Conservation (phyloP, 1,140 invertebrate genomes). For the Proctacanthus coquilletti region DNA sequence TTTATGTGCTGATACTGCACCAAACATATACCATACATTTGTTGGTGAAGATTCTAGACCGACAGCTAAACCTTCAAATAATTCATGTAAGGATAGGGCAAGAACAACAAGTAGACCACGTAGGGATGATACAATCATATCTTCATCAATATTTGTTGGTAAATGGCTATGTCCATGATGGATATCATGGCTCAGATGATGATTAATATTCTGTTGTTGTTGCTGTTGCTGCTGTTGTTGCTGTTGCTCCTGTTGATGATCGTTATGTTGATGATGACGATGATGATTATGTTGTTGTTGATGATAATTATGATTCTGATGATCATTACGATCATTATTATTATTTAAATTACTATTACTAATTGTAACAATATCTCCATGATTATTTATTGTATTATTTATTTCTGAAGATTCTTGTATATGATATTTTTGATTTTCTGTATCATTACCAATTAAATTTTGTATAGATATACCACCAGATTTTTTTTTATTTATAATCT, state of each 20-base stretch:
- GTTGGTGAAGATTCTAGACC: constrained; percentile 54
- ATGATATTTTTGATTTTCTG: background rate
- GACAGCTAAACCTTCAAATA: constrained; percentile 83
- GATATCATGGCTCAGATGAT: constrained; percentile 25
- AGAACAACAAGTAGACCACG: constrained; percentile 64
- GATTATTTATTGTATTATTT: too few relatives aligned
- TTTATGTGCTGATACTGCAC: constrained; percentile 76
- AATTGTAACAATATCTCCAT: too few relatives aligned
- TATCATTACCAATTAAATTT: background rate
- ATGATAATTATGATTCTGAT: constrained; percentile 2
- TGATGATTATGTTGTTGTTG: constrained; percentile 6
- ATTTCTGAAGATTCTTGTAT: too few relatives aligned
- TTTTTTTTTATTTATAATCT: background rate
- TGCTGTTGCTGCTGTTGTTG: background rate
- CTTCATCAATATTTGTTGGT: constrained; percentile 29
- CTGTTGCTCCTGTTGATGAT: constrained; percentile 4
- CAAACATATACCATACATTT: constrained; percentile 68
- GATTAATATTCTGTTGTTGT: constrained; percentile 2
- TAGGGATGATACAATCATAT: constrained; percentile 47
- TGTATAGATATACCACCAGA: background rate
- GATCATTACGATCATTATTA: too few relatives aligned
- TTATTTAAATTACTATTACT: too few relatives aligned
- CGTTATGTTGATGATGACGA: constrained; percentile 3
- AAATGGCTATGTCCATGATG: constrained; percentile 34
- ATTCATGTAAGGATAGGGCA: constrained; percentile 76